Percentiles rank a stretch among this genome's conserved stretches.
These are phyloP conservation scores for Lasioglossum villosulum DNA, from an alignment of 2,888 invertebrate species.

Conservation along the genomic window DNA sequence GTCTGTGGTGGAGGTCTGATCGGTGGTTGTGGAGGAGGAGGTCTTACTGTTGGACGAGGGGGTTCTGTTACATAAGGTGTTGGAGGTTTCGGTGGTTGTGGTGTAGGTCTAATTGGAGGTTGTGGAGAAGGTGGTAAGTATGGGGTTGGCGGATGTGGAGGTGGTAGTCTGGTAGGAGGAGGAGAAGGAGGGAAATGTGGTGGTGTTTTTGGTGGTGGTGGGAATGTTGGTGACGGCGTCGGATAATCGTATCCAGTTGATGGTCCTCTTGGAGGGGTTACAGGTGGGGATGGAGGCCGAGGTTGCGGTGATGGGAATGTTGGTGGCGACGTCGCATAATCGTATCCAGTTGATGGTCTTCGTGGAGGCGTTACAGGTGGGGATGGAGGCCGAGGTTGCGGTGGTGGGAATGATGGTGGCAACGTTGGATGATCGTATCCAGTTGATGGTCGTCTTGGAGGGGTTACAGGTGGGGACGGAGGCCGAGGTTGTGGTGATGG, in stretches of 20 bases:
- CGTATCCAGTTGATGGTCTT: slow-evolving; percentile 56
- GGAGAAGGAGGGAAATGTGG: background rate
- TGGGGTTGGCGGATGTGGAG: slow-evolving; percentile 54
- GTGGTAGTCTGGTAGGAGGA: slow-evolving; percentile 24
- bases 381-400: background rate
- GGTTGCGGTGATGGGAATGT: slow-evolving; percentile 75
- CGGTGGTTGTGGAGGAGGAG: slow-evolving; percentile 24
- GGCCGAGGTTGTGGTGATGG: slow-evolving; percentile 68
- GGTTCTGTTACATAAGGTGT: slow-evolving; percentile 66
- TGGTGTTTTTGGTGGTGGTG: slow-evolving; percentile 58
- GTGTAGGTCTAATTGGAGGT: slow-evolving; percentile 32
- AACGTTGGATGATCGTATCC: slow-evolving; percentile 54
- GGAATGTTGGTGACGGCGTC: slow-evolving; percentile 68
- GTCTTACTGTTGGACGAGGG: background rate
- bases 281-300: slow-evolving; percentile 43
- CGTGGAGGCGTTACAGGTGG: slow-evolving; percentile 45
- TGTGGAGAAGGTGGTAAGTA: slow-evolving; percentile 49
- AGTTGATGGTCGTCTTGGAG: slow-evolving; percentile 59
- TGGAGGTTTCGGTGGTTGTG: slow-evolving; percentile 53
- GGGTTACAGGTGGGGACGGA: slow-evolving; percentile 18
- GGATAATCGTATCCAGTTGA: slow-evolving; percentile 63
- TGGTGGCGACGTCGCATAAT: slow-evolving; percentile 43
- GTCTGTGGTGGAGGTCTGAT: background rate
- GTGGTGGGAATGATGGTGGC: slow-evolving; percentile 73
- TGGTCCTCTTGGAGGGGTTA: slow-evolving; percentile 42